Evolutionary conservation across 2,888 invertebrate species (phyloP), one percentile per base, ranked within the genome.

Genomic region (Troides helena): DNA sequence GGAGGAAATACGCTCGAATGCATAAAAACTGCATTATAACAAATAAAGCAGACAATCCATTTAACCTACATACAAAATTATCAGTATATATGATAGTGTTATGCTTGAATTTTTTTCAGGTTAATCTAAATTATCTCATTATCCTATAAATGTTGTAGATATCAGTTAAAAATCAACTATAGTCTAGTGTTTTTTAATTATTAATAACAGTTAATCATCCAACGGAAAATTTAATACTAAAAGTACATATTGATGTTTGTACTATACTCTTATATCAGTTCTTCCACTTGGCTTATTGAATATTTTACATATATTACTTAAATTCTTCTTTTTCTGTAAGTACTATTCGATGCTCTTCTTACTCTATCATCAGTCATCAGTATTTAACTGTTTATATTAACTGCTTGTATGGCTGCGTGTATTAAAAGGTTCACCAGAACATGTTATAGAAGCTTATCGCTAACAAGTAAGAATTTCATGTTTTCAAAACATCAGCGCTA

Each of bases 1-100:
- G 69, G 74, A 77, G 79, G 80, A 81, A 76, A 73, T 75, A 63
- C 77, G 75, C 75, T 71, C 72, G 66, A 68, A 59, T 66, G 18
- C 46, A 30, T 53, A 60, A 61, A 61, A 46, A 65, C 23, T 65
- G 25, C 18, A 12, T 58, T 23, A 30, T 43, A 65, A 58, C 3
- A 30, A 30, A 30, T 30, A 30, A 30, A 30, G 30, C 30, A 30
- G 30, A 30, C 30, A 2, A 30, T 30, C 3, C 30, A 30, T 30
- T 0, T 30, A 30, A 30, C 30, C 30, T 30, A 30, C 4, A 30
- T 30, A 39, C 39, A 39, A 39, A 39, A 39, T 39, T 39, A 39
- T 39, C 39, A 7, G 8, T 39, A 10, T 39, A 6, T 39, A 39
- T 39, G 1, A 10, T 39, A 39, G 10, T 39, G 8, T 6, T 7